These are phyloP conservation scores for Urosaurus nigricauda DNA, from an alignment of 2,797 vertebrate genomes.

Conservation along the genomic window DNA sequence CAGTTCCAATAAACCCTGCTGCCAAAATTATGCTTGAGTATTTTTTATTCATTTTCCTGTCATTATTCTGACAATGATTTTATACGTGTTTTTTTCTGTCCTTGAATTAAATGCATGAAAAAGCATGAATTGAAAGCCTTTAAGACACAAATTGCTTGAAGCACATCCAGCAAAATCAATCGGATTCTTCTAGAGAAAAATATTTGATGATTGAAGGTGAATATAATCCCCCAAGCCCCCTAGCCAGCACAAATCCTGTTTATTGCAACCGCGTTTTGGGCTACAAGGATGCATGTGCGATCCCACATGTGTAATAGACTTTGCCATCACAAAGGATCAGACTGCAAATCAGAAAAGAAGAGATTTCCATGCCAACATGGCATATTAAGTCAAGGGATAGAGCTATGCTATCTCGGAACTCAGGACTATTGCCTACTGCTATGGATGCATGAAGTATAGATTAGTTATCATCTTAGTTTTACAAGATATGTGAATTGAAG, in stretches of 20 bases:
- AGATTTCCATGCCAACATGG: not conserved
- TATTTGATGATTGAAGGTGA: not conserved
- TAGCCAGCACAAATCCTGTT: slow-evolving; percentile 1
- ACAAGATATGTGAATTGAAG: not conserved
- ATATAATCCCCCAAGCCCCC: not conserved
- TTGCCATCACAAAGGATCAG: not conserved
- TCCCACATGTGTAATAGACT: not conserved
- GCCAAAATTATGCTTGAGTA: not conserved
- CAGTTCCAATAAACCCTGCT: not conserved
- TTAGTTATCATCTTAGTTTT: not conserved
- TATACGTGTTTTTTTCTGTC: not conserved
- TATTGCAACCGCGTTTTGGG: not conserved
- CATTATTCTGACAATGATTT: not conserved
- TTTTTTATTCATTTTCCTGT: not conserved
- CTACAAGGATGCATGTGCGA: not conserved
- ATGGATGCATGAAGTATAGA: not conserved
- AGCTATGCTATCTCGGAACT: not conserved
- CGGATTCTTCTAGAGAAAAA: not conserved
- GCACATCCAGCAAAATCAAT: not conserved
- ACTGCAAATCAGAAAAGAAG: not conserved
- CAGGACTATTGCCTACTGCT: not conserved
- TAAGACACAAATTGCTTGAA: not conserved
- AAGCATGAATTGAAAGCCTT: not conserved
- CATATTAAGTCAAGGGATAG: not conserved
- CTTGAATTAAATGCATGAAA: not conserved